Conservation (phyloP, 2,888 invertebrate genomes). For the Nephrocerus scutellatus region DNA sequence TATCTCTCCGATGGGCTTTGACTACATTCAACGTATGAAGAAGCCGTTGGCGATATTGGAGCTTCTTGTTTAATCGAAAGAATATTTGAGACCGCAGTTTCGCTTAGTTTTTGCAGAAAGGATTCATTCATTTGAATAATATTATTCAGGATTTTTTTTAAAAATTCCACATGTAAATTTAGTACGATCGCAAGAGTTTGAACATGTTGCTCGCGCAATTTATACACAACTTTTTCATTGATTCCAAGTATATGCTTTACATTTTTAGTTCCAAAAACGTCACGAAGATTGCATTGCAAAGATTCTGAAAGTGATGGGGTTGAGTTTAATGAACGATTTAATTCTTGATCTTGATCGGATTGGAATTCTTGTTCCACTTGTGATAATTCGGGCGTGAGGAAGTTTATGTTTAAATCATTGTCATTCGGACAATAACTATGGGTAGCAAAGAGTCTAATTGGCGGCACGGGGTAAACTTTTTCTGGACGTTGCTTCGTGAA, state of each 20-base stretch:
- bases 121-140: constrained; percentile 23
- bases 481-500: constrained; percentile 32
- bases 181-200: constrained; percentile 31
- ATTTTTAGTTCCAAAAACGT: constrained; percentile 31
- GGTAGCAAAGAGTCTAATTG: neutral
- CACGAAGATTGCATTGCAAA: too few species aligned
- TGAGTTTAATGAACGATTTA: constrained; percentile 17
- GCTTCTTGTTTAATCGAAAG: too few species aligned
- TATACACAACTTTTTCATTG: constrained; percentile 27
- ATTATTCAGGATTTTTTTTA: constrained; percentile 25
- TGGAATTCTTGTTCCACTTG: too few species aligned
- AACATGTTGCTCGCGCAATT: constrained; percentile 29
- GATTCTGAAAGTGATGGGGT: constrained; percentile 35
- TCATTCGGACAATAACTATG: constrained; percentile 2
- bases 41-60: too few species aligned
- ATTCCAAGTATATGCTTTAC: constrained; percentile 28
- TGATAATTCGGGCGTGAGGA: constrained; percentile 21
- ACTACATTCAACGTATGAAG: too few species aligned
- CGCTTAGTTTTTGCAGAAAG: constrained; percentile 20
- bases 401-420: constrained; percentile 2
- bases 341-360: too few species aligned
- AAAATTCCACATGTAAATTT: constrained; percentile 25
- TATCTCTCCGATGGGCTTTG: too few species aligned
- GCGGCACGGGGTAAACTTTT: neutral
- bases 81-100: too few species aligned